Evolutionary conservation across 1,140 invertebrate genomes (phyloP), one percentile per base, ranked within the genome.

Genomic region (Drosophila bocqueti): DNA sequence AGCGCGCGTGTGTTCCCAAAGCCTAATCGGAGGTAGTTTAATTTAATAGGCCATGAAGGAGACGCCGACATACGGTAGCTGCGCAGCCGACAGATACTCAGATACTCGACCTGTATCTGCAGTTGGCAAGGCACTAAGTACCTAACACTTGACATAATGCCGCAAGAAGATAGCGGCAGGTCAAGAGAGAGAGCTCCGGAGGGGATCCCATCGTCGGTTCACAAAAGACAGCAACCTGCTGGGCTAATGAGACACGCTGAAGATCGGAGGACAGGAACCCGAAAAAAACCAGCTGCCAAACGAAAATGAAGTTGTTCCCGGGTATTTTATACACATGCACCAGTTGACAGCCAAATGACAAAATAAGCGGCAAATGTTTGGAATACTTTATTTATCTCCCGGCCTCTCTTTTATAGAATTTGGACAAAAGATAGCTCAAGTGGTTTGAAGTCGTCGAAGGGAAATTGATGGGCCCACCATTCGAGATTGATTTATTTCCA

Each of bases 141-240:
- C 85, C 85, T 90, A 90, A 90, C 85, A 90, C 85, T 90, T 89
- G 84, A 89, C 84, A 87, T 89, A 87, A 87, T 87, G 81, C 69
- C 74, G 74, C 77, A 45, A 40, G 40, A n/a, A 80, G 84, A 87
- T 87, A 87, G 83, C 83, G 84, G 87, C 84, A 75, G 84, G 84
- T 87, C 84, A 71, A 52, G 26, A 31, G 16, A 29, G 26, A 6
- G 49, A 50, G 26, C 26, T 29, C 47, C 24, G 47, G 9, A 63
- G 46, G 49, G 63, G 64, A 61, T 40, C 58, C 21, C 52, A 45
- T 58, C 50, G 34, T 52, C 60, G 34, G 50, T 6, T 31, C 15
- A 71, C 46, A 67, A 49, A 61, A 45, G 58, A 52, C 81, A 67
- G 64, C 79, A 84, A 90, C 85, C 85, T 90, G 85, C 85, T 90